A percentile compares a stretch with the other conserved stretches of the same genome.
Conservation (phyloP, 2,888 invertebrate genomes). For the Diaphora mendica region DNA sequence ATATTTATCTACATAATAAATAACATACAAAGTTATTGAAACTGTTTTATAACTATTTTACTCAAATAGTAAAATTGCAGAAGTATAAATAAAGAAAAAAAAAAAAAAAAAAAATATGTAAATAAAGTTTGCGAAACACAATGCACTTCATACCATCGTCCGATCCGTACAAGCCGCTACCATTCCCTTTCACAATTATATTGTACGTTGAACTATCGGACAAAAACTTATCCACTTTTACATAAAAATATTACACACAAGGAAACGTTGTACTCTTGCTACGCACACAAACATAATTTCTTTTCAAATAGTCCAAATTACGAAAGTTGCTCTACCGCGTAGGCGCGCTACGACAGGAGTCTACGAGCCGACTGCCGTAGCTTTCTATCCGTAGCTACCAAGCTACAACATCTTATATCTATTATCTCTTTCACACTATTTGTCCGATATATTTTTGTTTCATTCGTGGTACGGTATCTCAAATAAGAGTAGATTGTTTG, state of each 20-base stretch:
- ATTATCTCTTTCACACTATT: constrained; percentile 44
- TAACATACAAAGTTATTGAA: neutral
- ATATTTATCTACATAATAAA: neutral
- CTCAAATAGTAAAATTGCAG: neutral
- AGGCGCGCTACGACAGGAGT: constrained; percentile 71
- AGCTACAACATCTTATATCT: constrained; percentile 55
- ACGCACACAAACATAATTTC: constrained; percentile 61
- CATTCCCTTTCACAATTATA: constrained; percentile 84
- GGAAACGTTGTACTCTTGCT: constrained; percentile 55
- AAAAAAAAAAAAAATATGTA: neutral
- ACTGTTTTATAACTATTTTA: neutral
- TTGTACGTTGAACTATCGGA: constrained; percentile 81
- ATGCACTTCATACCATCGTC: constrained; percentile 72
- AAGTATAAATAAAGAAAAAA: neutral
- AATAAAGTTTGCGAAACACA: constrained; percentile 30
- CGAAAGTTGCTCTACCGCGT: constrained; percentile 55
- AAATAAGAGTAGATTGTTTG: constrained; percentile 71
- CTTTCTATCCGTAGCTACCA: constrained; percentile 55
- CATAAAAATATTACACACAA: constrained; percentile 71
- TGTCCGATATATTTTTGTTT: constrained; percentile 53
- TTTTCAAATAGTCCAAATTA: constrained; percentile 44
- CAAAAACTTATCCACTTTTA: constrained; percentile 84
- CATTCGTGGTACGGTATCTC: constrained; percentile 65
- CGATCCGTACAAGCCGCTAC: constrained; percentile 73
- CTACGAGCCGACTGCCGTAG: constrained; percentile 77